Base-by-base conservation (phyloP, 1,140 invertebrate genomes). In the Diabrotica virgifera region DNA sequence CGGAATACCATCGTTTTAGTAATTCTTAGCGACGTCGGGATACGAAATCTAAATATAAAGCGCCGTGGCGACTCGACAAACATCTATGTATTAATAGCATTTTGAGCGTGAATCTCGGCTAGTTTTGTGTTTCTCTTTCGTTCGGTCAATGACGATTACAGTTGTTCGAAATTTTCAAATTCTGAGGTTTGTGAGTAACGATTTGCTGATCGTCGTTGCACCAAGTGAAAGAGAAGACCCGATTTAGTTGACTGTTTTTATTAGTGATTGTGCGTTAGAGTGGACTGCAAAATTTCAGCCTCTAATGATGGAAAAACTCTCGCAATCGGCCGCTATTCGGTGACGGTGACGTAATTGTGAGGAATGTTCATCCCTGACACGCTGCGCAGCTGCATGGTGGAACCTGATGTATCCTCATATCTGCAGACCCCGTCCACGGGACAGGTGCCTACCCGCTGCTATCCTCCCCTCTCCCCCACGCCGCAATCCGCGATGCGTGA, bases 291-390 rank as follows among this genome's bases (percentile, higher is more conserved):
- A n/a, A 58, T 14, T 52, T 52, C 52, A 37, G 36, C 58, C 37
- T 24, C 36, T 58, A 72, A 72, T 75, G 72, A 77, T 77, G 74
- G 73, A 72, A 71, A 59, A 67, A 63, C 72, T 63, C 57, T 68
- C 64, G 69, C 68, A 67, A 63, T 64, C 64, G 51, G 52, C 62
- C 64, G 70, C 63, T 62, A 69, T 67, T 69, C 62, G 71, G 75
- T 77, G 74, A 75, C 70, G 67, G 73, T 68, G 67, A 69, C 69
- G 77, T 77, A 76, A 74, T 75, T 79, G 69, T 77, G 81, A 85
- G 86, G 85, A 83, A 90, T 90, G 89, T 90, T 90, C 81, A 89
- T 90, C 85, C 89, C 89, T 78, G 89, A 90, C 76, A 85, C 87
- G 74, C 81, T 90, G 76, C 86, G 88, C 81, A 90, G 88, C 86